Percentiles rank a stretch among this genome's conserved stretches.
phyloP scores from a whole-genome alignment of 2,113 vertebrate species.

The Poeciliopsis turrubarensis region DNA sequence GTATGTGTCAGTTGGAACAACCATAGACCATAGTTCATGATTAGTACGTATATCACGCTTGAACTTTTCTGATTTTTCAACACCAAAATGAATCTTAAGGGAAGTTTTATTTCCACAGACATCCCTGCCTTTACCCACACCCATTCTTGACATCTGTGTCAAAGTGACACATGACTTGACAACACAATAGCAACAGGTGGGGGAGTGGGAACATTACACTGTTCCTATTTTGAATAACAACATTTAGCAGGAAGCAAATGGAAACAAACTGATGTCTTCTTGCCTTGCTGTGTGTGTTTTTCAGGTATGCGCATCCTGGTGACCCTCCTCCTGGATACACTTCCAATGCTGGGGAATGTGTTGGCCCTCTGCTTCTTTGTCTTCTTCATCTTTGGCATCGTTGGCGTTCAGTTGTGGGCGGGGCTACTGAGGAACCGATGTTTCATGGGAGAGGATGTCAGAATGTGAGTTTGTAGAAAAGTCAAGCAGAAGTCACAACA shows the following conservation, averaged over 20 bases:
- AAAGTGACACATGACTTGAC: background rate
- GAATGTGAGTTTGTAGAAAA: conserved; percentile 81
- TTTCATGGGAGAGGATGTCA: conserved; percentile 89
- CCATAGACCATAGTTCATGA: too few species aligned
- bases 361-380: conserved; percentile 96
- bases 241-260: background rate
- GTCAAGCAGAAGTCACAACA: conserved; percentile 26
- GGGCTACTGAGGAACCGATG: conserved; percentile 94
- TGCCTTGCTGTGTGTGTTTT: conserved; percentile 31
- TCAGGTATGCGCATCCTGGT: conserved; percentile 96
- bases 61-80: too few species aligned
- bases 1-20: too few species aligned
- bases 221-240: background rate
- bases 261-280: background rate
- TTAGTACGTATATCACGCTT: too few species aligned
- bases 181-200: background rate
- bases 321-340: conserved; percentile 93
- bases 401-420: conserved; percentile 95
- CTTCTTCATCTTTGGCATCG: conserved; percentile 97
- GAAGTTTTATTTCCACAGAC: too few species aligned
- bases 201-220: background rate
- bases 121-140: too few species aligned
- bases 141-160: too few species aligned
- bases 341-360: conserved; percentile 96
- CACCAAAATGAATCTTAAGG: too few species aligned